These are phyloP conservation scores for Dendrolimus pini DNA, from an alignment of 2,888 invertebrate species.

Conservation along the genomic window DNA sequence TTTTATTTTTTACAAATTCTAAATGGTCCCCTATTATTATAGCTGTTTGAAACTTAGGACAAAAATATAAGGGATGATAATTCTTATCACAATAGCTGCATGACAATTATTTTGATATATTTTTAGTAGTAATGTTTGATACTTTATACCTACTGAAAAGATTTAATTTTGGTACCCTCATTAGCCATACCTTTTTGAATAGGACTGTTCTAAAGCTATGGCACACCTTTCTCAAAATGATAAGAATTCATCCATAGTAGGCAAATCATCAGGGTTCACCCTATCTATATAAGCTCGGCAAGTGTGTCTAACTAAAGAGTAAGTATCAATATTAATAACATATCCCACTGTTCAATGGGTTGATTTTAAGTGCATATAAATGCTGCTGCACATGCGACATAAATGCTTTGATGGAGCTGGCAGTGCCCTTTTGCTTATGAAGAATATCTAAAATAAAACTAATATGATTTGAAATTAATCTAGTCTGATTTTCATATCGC, in stretches of 20 bases:
- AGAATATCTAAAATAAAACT: conserved; percentile 6
- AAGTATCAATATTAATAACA: conserved; percentile 5
- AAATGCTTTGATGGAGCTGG: conserved; percentile 11
- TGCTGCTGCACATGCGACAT: not conserved
- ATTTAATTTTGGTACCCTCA: no score
- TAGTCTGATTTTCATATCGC: conserved; percentile 9
- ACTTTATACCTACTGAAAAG: no score
- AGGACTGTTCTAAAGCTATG: conserved; percentile 9
- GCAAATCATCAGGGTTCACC: conserved; percentile 3
- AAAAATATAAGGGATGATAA: no score
- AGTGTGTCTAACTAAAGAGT: conserved; percentile 8
- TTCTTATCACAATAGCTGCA: no score
- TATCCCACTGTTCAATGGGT: conserved; percentile 4
- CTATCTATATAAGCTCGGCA: conserved; percentile 7
- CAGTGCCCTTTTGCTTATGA: conserved; percentile 12
- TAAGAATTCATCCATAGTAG: conserved; percentile 8
- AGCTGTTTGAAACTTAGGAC: no score
- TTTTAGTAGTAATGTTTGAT: no score
- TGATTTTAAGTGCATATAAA: not conserved
- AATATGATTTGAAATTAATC: conserved; percentile 8
- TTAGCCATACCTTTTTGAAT: no score
- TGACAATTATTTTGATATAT: no score
- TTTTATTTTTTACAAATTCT: no score
- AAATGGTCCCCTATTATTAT: no score
- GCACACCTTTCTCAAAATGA: conserved; percentile 10